These are phyloP conservation scores for Adoxophyes honmai DNA, from an alignment of 1,140 invertebrate species.

Conservation along the genomic window DNA sequence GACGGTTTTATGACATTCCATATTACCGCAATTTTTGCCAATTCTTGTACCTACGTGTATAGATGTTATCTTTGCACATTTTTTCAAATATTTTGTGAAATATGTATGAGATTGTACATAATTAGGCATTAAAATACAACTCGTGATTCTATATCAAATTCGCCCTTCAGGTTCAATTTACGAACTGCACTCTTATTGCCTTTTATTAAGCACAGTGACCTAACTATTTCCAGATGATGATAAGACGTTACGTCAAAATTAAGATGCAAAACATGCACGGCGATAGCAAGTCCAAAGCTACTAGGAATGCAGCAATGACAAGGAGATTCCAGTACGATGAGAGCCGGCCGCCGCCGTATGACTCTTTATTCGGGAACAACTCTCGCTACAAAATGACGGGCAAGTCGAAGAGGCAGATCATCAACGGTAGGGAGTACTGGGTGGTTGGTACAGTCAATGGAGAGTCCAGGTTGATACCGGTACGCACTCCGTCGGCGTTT, in stretches of 20 bases:
- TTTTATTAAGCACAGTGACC: no score
- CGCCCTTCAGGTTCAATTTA: no score
- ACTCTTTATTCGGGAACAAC: constrained; percentile 71
- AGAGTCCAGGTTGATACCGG: constrained; percentile 81
- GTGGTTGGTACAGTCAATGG: constrained; percentile 79
- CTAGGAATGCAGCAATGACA: constrained; percentile 24
- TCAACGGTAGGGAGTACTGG: constrained; percentile 88
- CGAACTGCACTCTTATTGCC: no score
- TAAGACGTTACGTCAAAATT: constrained; percentile 40
- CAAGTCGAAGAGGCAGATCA: constrained; percentile 76
- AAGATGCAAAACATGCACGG: constrained; percentile 23
- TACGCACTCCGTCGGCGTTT: constrained; percentile 84
- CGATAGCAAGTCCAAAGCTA: constrained; percentile 15
- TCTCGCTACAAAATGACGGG: constrained; percentile 57
- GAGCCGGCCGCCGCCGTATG: constrained; percentile 77
- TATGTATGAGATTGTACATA: no score
- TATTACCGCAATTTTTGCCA: no score
- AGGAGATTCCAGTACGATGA: constrained; percentile 29
- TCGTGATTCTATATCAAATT: no score
- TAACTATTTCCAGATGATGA: constrained; percentile 38
- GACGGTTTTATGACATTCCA: no score
- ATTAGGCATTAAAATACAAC: no score
- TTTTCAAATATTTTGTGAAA: no score
- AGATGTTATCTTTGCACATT: no score
- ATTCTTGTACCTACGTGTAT: no score